phyloP scores from a whole-genome alignment of 2,797 vertebrate species.

The Gallirallus australis region DNA sequence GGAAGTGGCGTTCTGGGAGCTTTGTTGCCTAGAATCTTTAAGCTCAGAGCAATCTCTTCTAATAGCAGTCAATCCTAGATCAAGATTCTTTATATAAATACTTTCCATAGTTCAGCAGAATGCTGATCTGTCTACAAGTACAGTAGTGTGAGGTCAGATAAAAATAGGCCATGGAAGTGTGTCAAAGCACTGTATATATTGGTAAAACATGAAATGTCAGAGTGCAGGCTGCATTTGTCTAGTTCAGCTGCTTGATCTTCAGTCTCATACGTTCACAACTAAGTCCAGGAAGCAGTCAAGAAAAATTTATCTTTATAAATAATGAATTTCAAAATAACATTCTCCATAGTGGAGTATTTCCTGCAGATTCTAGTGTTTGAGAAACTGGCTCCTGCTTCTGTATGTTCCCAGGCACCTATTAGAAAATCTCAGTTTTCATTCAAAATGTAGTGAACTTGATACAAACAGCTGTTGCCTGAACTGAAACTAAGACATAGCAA shows the following conservation, averaged over 20 bases:
- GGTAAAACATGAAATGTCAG: neutral
- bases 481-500: neutral
- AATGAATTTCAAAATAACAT: neutral
- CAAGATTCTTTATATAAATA: slow-evolving; percentile 69
- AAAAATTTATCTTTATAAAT: neutral
- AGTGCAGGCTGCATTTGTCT: neutral
- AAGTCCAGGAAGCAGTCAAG: neutral
- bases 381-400: neutral
- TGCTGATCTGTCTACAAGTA: slow-evolving; percentile 56
- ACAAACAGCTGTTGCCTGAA: neutral
- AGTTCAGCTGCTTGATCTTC: neutral
- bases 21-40: slow-evolving; percentile 19
- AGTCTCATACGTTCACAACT: neutral
- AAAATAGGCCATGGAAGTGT: slow-evolving; percentile 60
- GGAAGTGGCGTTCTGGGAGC: neutral
- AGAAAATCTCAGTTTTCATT: neutral
- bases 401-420: neutral
- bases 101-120: slow-evolving; percentile 50
- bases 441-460: neutral
- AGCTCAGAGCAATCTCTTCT: slow-evolving; percentile 67
- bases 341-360: neutral
- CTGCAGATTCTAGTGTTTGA: neutral
- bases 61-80: slow-evolving; percentile 72
- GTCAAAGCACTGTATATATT: slow-evolving; percentile 3
- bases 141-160: slow-evolving; percentile 52